Evolutionary conservation across 2,113 vertebrate genomes (phyloP), one percentile per base, ranked within the genome.

Genomic region (Ochotona curzoniae): DNA sequence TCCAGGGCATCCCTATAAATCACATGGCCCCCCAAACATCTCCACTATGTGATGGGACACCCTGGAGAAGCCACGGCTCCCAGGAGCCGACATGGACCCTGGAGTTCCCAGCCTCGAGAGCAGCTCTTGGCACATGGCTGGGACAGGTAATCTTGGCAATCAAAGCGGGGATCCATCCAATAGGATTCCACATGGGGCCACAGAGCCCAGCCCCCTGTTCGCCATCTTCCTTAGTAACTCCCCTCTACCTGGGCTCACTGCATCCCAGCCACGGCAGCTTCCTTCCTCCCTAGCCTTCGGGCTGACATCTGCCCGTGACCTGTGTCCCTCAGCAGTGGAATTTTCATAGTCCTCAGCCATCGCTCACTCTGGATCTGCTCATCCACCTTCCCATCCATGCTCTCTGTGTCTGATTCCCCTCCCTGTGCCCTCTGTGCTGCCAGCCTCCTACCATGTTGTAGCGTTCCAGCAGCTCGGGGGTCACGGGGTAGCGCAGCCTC

Each of bases 401-500:
- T 35, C 8, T 18, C 60, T 30, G 0, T 5, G 21, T 47, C 12
- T 49, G 71, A 44, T 66, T 47, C 1, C 21, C 3, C 4, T 1
- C 2, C 9, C 79, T 21, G 26, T 21, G 32, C 79, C 28, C n/a
- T 44, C 75, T 23, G 15, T 21, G 3, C 38, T 25, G 12, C 11
- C 51, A 4, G 32, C 8, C 32, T n/a, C 98, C 97, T 93, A 99
- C 99, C 71, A 54, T 96, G 91, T 98, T 99, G 97, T 99, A 99
- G 95, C 98, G 99, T 11, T 98, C 98, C 93, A 99, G 98, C 80
- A 99, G 98, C 95, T 99, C 98, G 0, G 98, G 99, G 0, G 99
- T 99, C 93, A 99, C 99, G 0, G 99, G 99, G 97, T 99, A 99
- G 35, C 99, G 99, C 66, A 99, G 97, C 25, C 98, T 99, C 98